Conservation (phyloP, 2,797 vertebrate species). For the Phrynocephalus forsythii region DNA sequence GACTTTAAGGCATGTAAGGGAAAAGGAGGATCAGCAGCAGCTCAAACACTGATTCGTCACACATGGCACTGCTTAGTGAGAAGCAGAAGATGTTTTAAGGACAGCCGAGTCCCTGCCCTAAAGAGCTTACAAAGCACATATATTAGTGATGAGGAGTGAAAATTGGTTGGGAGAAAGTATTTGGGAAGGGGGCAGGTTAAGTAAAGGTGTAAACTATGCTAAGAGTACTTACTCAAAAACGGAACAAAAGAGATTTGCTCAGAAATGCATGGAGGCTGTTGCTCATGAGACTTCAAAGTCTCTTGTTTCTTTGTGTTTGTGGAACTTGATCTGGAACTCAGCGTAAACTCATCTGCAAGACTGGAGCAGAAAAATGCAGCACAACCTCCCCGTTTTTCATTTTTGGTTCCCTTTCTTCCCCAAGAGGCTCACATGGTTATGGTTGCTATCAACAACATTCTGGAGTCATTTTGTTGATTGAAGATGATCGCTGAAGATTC, state of each 20-base stretch:
- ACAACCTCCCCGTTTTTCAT: constrained; percentile 45
- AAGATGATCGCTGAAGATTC: constrained; percentile 64
- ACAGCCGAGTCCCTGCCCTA: neutral
- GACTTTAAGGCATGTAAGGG: constrained; percentile 45
- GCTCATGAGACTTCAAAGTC: neutral
- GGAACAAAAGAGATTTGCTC: constrained; percentile 9
- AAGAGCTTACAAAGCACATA: neutral
- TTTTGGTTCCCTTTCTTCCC: constrained; percentile 4
- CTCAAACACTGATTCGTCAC: neutral
- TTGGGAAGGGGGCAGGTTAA: neutral
- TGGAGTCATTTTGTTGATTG: constrained; percentile 70
- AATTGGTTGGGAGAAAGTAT: no score
- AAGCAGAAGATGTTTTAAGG: neutral
- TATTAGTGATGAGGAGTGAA: neutral
- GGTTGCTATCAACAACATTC: constrained; percentile 67
- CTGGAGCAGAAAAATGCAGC: constrained; percentile 40
- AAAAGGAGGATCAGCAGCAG: constrained; percentile 23
- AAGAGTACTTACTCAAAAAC: neutral
- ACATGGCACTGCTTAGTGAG: neutral
- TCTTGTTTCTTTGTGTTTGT: constrained; percentile 6
- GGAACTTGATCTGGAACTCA: constrained; percentile 11
- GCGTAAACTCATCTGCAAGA: neutral
- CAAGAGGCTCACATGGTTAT: constrained; percentile 54
- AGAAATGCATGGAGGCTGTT: neutral
- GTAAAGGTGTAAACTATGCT: neutral